Percentiles rank a stretch among this genome's conserved stretches.
These are phyloP conservation scores for Cyclophora albipunctata DNA, from an alignment of 2,888 invertebrate species.

Conservation along the genomic window DNA sequence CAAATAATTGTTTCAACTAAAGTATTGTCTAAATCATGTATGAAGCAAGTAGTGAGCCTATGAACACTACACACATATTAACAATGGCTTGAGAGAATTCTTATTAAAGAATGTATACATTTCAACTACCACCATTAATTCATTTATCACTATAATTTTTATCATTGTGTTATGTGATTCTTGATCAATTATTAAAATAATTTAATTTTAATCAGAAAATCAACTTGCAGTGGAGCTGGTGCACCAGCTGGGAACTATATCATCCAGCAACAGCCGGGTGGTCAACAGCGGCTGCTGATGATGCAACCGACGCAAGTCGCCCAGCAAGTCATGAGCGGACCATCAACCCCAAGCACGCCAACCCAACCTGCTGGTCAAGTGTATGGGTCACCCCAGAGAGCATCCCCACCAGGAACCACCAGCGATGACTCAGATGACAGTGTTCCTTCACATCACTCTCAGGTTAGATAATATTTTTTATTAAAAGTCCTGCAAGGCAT, in stretches of 20 bases:
- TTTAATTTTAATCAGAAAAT: not conserved
- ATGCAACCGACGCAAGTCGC: slow-evolving; percentile 72
- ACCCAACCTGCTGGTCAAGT: slow-evolving; percentile 36
- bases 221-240: slow-evolving; percentile 53
- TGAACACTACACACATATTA: too few relatives aligned
- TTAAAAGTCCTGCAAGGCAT: too few relatives aligned
- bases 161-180: not conserved
- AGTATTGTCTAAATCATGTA: too few relatives aligned
- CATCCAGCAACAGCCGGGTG: slow-evolving; percentile 76
- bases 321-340: slow-evolving; percentile 65
- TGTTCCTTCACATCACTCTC: slow-evolving; percentile 78
- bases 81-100: too few relatives aligned
- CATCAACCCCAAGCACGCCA: slow-evolving; percentile 56
- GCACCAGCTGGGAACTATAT: slow-evolving; percentile 77
- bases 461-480: slow-evolving; percentile 36
- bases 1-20: too few relatives aligned
- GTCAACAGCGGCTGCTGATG: slow-evolving; percentile 70
- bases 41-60: too few relatives aligned
- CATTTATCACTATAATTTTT: too few relatives aligned
- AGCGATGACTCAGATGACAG: slow-evolving; percentile 93
- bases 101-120: too few relatives aligned
- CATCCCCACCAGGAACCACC: slow-evolving; percentile 82
- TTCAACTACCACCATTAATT: too few relatives aligned
- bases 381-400: slow-evolving; percentile 77
- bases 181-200: too few relatives aligned